Percentiles rank a stretch among this genome's conserved stretches.
These are phyloP conservation scores for Willowsia nigromaculata DNA, from an alignment of 2,888 invertebrate species.

Conservation along the genomic window DNA sequence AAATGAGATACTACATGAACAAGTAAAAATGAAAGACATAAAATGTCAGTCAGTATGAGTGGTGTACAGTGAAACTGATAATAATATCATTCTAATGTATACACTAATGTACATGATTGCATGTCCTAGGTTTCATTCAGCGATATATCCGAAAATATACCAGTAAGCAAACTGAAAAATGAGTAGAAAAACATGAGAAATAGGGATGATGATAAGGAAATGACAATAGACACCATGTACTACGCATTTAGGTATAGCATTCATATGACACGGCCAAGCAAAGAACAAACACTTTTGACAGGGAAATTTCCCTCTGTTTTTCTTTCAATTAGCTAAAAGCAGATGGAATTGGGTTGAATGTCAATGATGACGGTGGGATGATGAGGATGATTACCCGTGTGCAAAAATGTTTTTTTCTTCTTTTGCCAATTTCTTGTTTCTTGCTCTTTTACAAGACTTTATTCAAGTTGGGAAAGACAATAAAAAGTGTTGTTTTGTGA, in stretches of 20 bases:
- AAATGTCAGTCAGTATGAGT: conserved; percentile 2
- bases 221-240: conserved; percentile 5
- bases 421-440: not conserved
- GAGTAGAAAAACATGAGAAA: conserved; percentile 16
- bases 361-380: not conserved
- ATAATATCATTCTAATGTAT: not conserved
- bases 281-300: conserved; percentile 33
- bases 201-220: conserved; percentile 10
- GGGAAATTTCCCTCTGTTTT: conserved; percentile 13
- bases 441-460: not conserved
- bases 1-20: conserved; percentile 10
- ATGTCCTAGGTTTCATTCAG: conserved; percentile 8
- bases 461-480: not conserved
- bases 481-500: not conserved
- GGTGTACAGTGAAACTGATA: not conserved
- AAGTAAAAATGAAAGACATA: not conserved
- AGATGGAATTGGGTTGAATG: conserved; percentile 31
- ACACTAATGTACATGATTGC: not conserved
- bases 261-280: conserved; percentile 27
- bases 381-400: not conserved
- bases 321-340: conserved; percentile 61
- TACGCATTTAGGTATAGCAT: not conserved
- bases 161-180: not conserved
- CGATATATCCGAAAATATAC: not conserved
- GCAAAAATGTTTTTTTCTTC: not conserved